Evolutionary conservation across 2,113 vertebrate species (phyloP).

Genomic region (Pholis gunnellus): DNA sequence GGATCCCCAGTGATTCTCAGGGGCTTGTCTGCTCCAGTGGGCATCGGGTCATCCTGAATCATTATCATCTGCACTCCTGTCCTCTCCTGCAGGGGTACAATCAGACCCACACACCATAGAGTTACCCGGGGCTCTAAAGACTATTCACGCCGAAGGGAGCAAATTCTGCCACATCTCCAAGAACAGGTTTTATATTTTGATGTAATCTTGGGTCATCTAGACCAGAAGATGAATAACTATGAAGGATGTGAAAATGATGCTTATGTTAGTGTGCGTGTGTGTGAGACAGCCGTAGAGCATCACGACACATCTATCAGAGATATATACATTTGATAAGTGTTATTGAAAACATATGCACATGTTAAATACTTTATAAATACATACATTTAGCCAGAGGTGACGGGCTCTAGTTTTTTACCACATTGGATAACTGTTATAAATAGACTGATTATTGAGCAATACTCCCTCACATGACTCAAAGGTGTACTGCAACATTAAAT

Average conservation of each 20-base stretch:
- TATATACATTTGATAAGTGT: background rate
- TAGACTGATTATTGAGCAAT: background rate
- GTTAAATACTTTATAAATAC: background rate
- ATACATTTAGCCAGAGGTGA: background rate
- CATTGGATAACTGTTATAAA: background rate
- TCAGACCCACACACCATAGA: slow-evolving; percentile 23
- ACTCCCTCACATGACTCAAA: background rate
- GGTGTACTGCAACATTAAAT: background rate
- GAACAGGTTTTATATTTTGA: slow-evolving; percentile 4
- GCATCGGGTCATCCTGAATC: slow-evolving; percentile 98
- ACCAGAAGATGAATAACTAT: background rate
- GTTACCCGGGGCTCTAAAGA: slow-evolving; percentile 44
- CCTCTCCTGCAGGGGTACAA: slow-evolving; percentile 87
- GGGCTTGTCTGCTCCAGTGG: slow-evolving; percentile 97
- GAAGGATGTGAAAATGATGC: background rate
- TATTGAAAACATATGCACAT: background rate
- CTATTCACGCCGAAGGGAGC: background rate
- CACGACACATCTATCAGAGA: background rate
- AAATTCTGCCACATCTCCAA: slow-evolving; percentile 22
- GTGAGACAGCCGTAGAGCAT: too few species aligned
- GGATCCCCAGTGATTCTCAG: slow-evolving; percentile 98
- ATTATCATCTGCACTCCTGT: slow-evolving; percentile 99
- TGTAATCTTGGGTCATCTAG: background rate
- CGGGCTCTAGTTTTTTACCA: background rate
- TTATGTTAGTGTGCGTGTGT: background rate